phyloP scores from a whole-genome alignment of 2,113 vertebrate genomes.

The Chaenocephalus aceratus region DNA sequence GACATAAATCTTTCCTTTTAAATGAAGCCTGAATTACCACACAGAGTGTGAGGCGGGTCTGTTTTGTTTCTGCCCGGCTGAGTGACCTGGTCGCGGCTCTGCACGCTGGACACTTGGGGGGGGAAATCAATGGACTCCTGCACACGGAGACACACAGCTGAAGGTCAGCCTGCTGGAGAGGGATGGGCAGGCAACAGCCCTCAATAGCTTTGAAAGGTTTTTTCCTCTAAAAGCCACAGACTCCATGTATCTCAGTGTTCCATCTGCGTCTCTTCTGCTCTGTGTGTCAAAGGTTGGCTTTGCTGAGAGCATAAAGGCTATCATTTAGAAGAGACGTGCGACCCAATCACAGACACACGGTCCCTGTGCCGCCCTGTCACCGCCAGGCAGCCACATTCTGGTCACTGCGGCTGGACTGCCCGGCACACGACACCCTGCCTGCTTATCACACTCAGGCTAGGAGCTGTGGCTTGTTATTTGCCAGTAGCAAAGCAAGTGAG shows the following conservation, averaged over 20 bases:
- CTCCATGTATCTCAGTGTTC: slow-evolving; percentile 36
- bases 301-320: slow-evolving; percentile 46
- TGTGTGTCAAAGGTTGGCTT: slow-evolving; percentile 61
- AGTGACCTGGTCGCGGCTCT: slow-evolving; percentile 14
- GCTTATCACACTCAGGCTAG: slow-evolving; percentile 39
- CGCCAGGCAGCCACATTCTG: slow-evolving; percentile 65
- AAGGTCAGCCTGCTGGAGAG: slow-evolving; percentile 33
- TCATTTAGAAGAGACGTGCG: slow-evolving; percentile 70
- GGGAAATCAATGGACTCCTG: slow-evolving; percentile 35
- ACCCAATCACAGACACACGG: slow-evolving; percentile 70
- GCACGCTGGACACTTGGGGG: slow-evolving; percentile 11
- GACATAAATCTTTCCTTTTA: slow-evolving; percentile 61
- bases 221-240: slow-evolving; percentile 22
- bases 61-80: slow-evolving; percentile 54
- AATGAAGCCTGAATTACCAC: slow-evolving; percentile 60
- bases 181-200: slow-evolving; percentile 18
- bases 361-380: slow-evolving; percentile 60
- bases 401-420: slow-evolving; percentile 73
- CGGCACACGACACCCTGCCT: slow-evolving; percentile 65
- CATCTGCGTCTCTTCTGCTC: slow-evolving; percentile 36
- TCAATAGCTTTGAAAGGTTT: slow-evolving; percentile 31
- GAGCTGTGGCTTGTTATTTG: not conserved
- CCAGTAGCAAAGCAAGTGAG: not conserved
- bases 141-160: slow-evolving; percentile 14
- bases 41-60: slow-evolving; percentile 41